Conservation (phyloP, 2,888 invertebrate genomes). For the Cheilosia scutellata region DNA sequence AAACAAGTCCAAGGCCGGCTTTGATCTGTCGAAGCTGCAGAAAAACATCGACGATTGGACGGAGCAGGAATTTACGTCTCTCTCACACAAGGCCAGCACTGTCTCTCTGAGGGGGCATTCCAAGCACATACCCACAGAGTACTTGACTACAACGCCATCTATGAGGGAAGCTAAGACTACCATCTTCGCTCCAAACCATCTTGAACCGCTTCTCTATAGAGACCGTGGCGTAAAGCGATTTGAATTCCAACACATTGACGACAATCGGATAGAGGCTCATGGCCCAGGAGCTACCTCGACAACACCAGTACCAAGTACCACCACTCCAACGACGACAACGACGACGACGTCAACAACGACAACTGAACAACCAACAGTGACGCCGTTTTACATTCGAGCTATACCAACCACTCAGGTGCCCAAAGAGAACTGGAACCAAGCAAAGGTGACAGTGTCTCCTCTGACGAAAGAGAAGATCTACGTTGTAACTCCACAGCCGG, state of each 20-base stretch:
- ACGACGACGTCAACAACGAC: conserved; percentile 83
- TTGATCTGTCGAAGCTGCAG: conserved; percentile 90
- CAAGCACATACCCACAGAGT: conserved; percentile 92
- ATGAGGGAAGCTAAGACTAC: conserved; percentile 81
- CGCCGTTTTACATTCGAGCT: conserved; percentile 78
- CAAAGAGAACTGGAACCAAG: conserved; percentile 86
- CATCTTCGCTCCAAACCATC: conserved; percentile 78
- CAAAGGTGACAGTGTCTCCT: conserved; percentile 90
- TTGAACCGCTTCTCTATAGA: conserved; percentile 78
- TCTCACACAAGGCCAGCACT: conserved; percentile 85
- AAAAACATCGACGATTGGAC: conserved; percentile 95
- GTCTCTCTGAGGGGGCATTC: conserved; percentile 87
- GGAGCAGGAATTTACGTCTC: conserved; percentile 88
- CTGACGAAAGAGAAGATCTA: conserved; percentile 92
- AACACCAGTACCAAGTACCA: conserved; percentile 67
- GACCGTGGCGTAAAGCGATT: conserved; percentile 79
- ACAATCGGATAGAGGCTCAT: conserved; percentile 79
- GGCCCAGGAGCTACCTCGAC: conserved; percentile 65
- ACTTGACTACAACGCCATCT: conserved; percentile 87
- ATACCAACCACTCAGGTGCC: conserved; percentile 76
- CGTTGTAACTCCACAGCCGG: conserved; percentile 91
- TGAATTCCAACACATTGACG: conserved; percentile 79
- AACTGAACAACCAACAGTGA: conserved; percentile 79
- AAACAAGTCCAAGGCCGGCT: conserved; percentile 81
- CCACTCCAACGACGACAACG: conserved; percentile 46